Base-by-base conservation (phyloP, 2,888 invertebrate genomes). In the Unio delphinus region DNA sequence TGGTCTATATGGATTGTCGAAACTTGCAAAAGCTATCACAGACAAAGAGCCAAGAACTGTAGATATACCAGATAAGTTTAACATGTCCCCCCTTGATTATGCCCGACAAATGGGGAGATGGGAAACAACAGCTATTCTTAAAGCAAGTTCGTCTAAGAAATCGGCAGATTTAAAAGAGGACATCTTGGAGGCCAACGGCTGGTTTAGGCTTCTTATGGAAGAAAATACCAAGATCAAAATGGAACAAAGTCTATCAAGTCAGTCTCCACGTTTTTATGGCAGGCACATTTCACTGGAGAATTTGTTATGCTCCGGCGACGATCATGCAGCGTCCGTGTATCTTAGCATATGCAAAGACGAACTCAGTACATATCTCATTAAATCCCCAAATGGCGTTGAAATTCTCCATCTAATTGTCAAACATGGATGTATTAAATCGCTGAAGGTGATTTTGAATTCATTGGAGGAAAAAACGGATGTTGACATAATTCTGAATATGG, bases 401-500 rank as follows among this genome's bases (percentile, higher is more conserved):
- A 64, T 76, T 20, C 60, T 78, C 1, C 72, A 70, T 64, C 30
- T 69, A 3, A 70, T 76, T 55, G 72, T 75, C 17, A 26, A 57
- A 28, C 60, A 66, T 45, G 73, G 75, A 17, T 75, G 75, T 61
- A 60, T 45, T 5, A 45, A 68, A 28, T 62, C 80, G n/a, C 67
- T 80, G 30, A 62, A 67, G 54, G 55, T 65, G 17, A 58, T 79
- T 4, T 65, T 72, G 20, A 34, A 69, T 7, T 26, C 74, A 18
- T 15, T 65, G 17, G 54, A 28, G 45, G 56, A 23, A n/a, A 65
- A 5, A 56, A 62, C 58, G n/a, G 55, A 28, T 26, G 54, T 17
- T 55, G 15, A 20, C 55, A 63, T 23, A 63, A 28, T 55, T 55
- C 55, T n/a, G 54, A 63, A 63, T 63, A 55, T 55, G 26, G 55